Evolutionary conservation across 1,140 invertebrate species (phyloP).

Genomic region (Belonocnema kinseyi): DNA sequence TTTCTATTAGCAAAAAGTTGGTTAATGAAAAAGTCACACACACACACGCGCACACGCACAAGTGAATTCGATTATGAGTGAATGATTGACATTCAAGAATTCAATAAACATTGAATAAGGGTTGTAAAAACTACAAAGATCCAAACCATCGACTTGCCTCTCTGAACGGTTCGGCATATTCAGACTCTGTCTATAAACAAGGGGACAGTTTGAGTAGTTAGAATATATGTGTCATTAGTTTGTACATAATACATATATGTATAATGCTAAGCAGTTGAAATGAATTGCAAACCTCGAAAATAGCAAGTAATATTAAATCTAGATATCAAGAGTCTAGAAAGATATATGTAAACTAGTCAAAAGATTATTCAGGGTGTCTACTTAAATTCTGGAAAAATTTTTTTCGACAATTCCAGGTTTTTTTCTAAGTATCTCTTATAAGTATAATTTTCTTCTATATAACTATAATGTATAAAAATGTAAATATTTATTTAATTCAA

Average conservation of each 20-base stretch:
- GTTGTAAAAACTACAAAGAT: conserved; percentile 72
- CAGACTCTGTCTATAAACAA: conserved; percentile 76
- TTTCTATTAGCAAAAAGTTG: conserved; percentile 67
- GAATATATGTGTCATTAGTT: conserved; percentile 52
- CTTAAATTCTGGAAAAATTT: too few relatives aligned
- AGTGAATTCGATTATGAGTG: conserved; percentile 61
- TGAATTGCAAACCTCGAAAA: conserved; percentile 40
- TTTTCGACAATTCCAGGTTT: too few relatives aligned
- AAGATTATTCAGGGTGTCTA: too few relatives aligned
- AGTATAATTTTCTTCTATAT: too few relatives aligned
- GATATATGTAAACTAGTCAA: too few relatives aligned
- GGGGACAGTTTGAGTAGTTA: conserved; percentile 73
- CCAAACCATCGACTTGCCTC: conserved; percentile 77
- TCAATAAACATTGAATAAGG: conserved; percentile 54
- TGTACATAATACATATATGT: conserved; percentile 34
- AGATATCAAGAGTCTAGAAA: too few relatives aligned
- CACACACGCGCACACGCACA: conserved; percentile 57
- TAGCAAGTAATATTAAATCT: not conserved
- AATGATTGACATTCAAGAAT: conserved; percentile 60
- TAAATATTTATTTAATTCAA: too few relatives aligned
- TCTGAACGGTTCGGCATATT: conserved; percentile 77
- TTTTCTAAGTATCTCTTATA: too few relatives aligned
- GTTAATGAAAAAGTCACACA: conserved; percentile 71
- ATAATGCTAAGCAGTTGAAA: conserved; percentile 38
- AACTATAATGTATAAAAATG: too few relatives aligned